Base-by-base conservation (phyloP, 2,888 invertebrate species). In the Cactoblastis cactorum region DNA sequence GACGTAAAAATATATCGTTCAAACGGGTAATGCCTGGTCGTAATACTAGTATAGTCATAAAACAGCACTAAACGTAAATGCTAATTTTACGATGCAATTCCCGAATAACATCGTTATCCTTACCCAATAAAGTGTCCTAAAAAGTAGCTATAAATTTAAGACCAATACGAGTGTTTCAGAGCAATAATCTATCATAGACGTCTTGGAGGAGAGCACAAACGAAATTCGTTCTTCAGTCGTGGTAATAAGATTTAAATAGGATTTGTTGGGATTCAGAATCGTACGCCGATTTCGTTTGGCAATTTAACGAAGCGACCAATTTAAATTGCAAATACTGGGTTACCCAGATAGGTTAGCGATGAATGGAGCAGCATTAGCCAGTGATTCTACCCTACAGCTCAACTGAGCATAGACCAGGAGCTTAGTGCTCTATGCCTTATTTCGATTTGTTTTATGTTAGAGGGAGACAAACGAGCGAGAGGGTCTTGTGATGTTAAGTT, bases 301-400 rank as follows among this genome's bases (percentile, higher is more conserved):
- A 66, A 70, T 74, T 74, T 71, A 74, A 72, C 72, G 72, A 71
- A 73, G 75, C 66, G 71, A 58, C 61, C 76, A 74, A 83, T 86
- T 86, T 86, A 84, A 86, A 86, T 85, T 86, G 84, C 83, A 85
- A 86, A 86, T 85, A 74, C 75, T 73, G 73, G 69, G 78, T 79
- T 83, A 83, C 77, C 73, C 72, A 71, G 77, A 80, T 81, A 75
- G 80, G 78, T 81, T 75, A 75, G 73, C 69, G 69, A 75, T 80
- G 80, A 79, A 82, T 70, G 68, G 67, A 57, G 64, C 55, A 58
- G 54, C 61, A 70, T 71, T 70, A 66, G 55, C 57, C 51, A 50
- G 57, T 59, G 50, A 52, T 56, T 56, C 56, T 50, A 54, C 54
- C 58, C 56, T 53, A 50, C 49, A 48, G 49, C 54, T 50, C 50